phyloP scores from a whole-genome alignment of 2,797 vertebrate genomes.

The Acrocephalus scirpaceus region DNA sequence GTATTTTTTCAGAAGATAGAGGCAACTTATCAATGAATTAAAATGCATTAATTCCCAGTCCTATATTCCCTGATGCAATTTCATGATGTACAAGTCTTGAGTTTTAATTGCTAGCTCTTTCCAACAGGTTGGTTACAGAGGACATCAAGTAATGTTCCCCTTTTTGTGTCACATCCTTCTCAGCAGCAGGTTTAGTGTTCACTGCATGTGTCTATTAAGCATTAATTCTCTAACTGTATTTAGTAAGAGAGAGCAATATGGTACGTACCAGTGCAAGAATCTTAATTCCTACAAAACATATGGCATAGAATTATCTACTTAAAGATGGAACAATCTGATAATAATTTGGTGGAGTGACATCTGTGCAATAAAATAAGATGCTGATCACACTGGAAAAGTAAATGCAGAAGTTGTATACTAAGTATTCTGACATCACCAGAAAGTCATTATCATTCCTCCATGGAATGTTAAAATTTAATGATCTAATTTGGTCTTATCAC shows the following conservation, averaged over 20 bases:
- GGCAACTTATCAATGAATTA: background rate
- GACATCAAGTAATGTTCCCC: background rate
- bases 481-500: slow-evolving; percentile 70
- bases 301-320: slow-evolving; percentile 59
- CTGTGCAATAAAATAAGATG: slow-evolving; percentile 67
- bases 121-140: background rate
- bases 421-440: slow-evolving; percentile 58
- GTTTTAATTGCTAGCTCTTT: background rate
- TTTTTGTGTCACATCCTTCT: background rate
- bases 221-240: slow-evolving; percentile 57
- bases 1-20: background rate
- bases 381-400: slow-evolving; percentile 61
- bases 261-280: slow-evolving; percentile 17
- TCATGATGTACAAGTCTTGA: background rate
- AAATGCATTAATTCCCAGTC: background rate
- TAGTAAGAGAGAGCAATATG: slow-evolving; percentile 29
- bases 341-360: slow-evolving; percentile 62
- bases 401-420: slow-evolving; percentile 30
- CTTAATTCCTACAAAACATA: slow-evolving; percentile 61
- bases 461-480: slow-evolving; percentile 71
- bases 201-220: slow-evolving; percentile 27
- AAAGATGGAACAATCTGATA: slow-evolving; percentile 49
- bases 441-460: slow-evolving; percentile 56
- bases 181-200: background rate
- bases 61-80: background rate